phyloP scores from a whole-genome alignment of 2,888 invertebrate genomes.

The Corbicula japonica region DNA sequence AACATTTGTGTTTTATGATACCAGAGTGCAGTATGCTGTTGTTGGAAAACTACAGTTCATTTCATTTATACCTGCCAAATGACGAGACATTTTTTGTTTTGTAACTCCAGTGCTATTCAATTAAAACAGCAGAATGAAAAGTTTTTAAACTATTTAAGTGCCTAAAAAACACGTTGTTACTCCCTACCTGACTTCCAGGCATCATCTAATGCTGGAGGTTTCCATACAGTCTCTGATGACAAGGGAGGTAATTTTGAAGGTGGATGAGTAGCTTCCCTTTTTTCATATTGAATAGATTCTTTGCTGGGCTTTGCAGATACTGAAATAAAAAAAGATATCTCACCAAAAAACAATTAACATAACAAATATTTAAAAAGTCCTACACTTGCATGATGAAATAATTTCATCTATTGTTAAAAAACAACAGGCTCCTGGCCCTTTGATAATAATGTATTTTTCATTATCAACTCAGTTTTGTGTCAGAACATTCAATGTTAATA shows the following conservation, averaged over 20 bases:
- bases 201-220: slow-evolving; percentile 68
- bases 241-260: slow-evolving; percentile 67
- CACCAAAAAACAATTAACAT: too few species aligned
- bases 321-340: too few species aligned
- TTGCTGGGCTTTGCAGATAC: slow-evolving; percentile 8
- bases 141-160: not conserved
- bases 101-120: not conserved
- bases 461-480: too few species aligned
- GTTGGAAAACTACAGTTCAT: not conserved
- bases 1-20: not conserved
- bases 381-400: too few species aligned
- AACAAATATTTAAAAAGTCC: too few species aligned
- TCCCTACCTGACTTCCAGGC: slow-evolving; percentile 70
- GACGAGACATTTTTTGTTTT: not conserved
- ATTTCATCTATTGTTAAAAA: too few species aligned
- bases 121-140: not conserved
- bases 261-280: slow-evolving; percentile 25
- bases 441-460: too few species aligned
- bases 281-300: slow-evolving; percentile 6
- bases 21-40: not conserved
- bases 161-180: not conserved
- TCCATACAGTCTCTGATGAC: slow-evolving; percentile 77
- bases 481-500: too few species aligned
- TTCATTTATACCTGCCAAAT: not conserved
- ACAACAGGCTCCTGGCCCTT: too few species aligned